Evolutionary conservation across 2,888 invertebrate genomes (phyloP), one percentile per base, ranked within the genome.

Genomic region (Eristalis arbustorum): DNA sequence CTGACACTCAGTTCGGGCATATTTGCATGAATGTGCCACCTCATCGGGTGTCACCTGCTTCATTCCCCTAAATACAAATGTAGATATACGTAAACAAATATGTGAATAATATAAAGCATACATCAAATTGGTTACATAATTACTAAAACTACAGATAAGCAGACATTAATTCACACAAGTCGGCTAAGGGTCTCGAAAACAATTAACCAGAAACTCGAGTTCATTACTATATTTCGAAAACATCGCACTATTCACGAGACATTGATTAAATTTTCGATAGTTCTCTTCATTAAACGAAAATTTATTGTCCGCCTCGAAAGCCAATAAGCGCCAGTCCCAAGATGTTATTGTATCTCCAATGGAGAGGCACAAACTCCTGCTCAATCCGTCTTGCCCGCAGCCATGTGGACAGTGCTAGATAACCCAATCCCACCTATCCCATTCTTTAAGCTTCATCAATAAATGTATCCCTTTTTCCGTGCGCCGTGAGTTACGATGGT

Each of bases 241-340:
- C 57, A 81, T 28, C 49, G 57, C 40, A 75, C 61, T 59, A 64
- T 22, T 34, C 62, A 13, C 8, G 25, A 34, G 14, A 40, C 56
- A 82, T 81, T 81, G 71, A 76, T 81, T 76, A 81, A 76, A 34
- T 28, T 23, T 64, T 66, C 42, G 76, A 71, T 69, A 71, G 64
- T 78, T 59, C 8, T 31, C 11, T 76, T 77, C 14, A 59, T 62
- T 62, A 56, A 63, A 68, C 25, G 31, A 77, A 77, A 77, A 73
- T 57, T 57, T 56, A 77, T 77, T 75, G 18, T 62, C 67, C 31
- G 62, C 61, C 62, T 62, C 62, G 62, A 11, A 67, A 40, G 76
- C 71, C 62, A 63, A 73, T 68, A 79, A 34, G 13, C 10, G 37
- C 13, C 37, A 37, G 13, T 3, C 37, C 37, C 37, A 37, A 37